Evolutionary conservation across 1,140 invertebrate genomes (phyloP), one percentile per base, ranked within the genome.

Genomic region (Campoletis sonorensis): DNA sequence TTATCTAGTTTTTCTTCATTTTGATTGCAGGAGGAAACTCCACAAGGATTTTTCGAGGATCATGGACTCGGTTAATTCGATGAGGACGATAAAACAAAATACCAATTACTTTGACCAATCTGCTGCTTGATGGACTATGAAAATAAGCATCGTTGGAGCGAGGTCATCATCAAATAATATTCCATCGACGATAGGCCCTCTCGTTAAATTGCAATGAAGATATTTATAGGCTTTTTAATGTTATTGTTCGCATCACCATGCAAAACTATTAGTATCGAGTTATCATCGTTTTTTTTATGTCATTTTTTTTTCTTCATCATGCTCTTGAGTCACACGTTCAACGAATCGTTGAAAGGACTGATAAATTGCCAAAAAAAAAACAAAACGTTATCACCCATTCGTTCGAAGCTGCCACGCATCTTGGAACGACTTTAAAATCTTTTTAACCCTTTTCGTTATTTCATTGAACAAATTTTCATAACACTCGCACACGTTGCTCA

Each of bases 31-130:
- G 98, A 99, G 93, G 98, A 99, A 94, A 99, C 98, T 61, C 98
- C 98, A 70, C 98, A 99, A 93, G 98, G 98, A 88, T 98, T 99
- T 93, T 99, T 99, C 92, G 98, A 99, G 92, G 98, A 99, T 93
- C 98, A 99, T 91, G 98, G 98, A 83, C 95, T 99, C 85, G 98
- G 98, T 88, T 99, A 97, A 92, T 51, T 76, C 8, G 26, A 16
- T 16, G 27, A 11, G 54, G 45, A 45, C 27, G 1, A 64, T 16
- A 75, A 40, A 73, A 27, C 30, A 18, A 61, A n/a, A 1, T 67
- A 78, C 13, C n/a, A 78, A 78, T 2, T 2, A 16, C 40, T 37
- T 33, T 30, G 67, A 54, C 73, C 51, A 45, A 54, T 67, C 76
- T 67, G 18, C 76, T 40, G 76, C 33, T 45, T 37, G 49, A 78